phyloP scores from a whole-genome alignment of 2,113 vertebrate species.

The Lamprologus callipterus region DNA sequence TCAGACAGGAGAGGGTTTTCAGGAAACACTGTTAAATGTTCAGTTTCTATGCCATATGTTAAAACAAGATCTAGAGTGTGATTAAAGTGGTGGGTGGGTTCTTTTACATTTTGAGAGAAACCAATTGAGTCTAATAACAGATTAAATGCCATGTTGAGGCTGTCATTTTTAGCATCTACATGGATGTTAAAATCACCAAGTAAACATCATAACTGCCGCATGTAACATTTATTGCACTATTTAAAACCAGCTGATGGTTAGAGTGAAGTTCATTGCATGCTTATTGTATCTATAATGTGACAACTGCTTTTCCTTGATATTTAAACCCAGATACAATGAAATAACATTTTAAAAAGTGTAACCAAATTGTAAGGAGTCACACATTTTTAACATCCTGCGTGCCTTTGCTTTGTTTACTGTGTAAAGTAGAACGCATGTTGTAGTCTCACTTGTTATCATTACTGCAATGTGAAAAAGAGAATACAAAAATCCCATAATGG shows the following conservation, averaged over 20 bases:
- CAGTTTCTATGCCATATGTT: too few relatives aligned
- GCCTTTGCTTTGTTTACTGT: not conserved
- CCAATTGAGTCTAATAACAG: too few relatives aligned
- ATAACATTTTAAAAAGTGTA: not conserved
- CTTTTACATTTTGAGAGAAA: too few relatives aligned
- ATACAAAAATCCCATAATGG: not conserved
- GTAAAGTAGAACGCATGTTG: not conserved
- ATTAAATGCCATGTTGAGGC: too few relatives aligned
- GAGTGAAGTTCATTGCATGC: not conserved
- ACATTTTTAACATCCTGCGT: not conserved
- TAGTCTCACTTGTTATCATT: not conserved
- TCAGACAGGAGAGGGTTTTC: too few relatives aligned
- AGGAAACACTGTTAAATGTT: too few relatives aligned
- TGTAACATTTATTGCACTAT: not conserved
- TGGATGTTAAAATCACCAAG: too few relatives aligned
- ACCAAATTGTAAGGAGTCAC: not conserved
- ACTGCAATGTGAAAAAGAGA: not conserved
- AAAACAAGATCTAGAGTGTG: too few relatives aligned
- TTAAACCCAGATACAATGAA: not conserved
- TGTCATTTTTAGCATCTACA: too few relatives aligned
- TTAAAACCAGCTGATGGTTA: not conserved
- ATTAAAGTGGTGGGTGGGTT: too few relatives aligned
- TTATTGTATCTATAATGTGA: not conserved
- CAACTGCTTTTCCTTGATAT: not conserved
- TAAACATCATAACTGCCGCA: not conserved